Base-by-base conservation (phyloP, 2,888 invertebrate genomes). In the Himalopsyche japonica region DNA sequence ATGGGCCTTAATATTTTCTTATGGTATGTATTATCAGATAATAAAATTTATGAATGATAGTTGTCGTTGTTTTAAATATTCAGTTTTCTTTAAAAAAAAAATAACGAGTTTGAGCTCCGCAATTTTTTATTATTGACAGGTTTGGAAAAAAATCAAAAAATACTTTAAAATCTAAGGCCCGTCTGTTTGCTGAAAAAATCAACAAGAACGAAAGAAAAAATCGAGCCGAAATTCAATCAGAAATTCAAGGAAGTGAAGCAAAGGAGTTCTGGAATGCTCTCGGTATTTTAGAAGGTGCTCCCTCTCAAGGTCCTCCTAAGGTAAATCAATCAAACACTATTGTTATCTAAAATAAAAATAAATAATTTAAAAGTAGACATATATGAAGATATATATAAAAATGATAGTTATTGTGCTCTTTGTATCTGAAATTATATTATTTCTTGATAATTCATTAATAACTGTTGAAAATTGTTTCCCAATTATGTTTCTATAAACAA, bases 171-270 rank as follows among this genome's bases (percentile, higher is more conserved):
- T 98, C 97, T 0, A 98, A 97, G 89, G 95, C 96, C 0, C 93
- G 98, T 82, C 92, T 99, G 18, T 95, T 99, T 93, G 97, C 99
- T 3, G 99, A 99, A 90, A 99, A 99, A 91, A 97, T 99, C 84
- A 99, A 99, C 90, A 99, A 99, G 91, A 98, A 98, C 89, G 99
- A 99, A 90, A 93, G 99, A 27, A 99, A 99, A 90, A 98, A 97
- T 89, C 96, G 96, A 89, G 96, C 98, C 0, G 98, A 98, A 89
- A 95, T 99, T 83, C 92, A 97, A 70, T 95, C 97, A 0, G 96
- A 98, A 89, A 92, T 93, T 49, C 96, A 97, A 90, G 96, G 96
- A 0, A 94, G 95, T 84, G 99, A 99, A 89, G 95, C 95, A 7
- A 91, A 92, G 7, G 96, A 96, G 34, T 99, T 99, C 91, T 98